phyloP scores from a whole-genome alignment of 2,888 invertebrate species.

The Oscheius sp. region DNA sequence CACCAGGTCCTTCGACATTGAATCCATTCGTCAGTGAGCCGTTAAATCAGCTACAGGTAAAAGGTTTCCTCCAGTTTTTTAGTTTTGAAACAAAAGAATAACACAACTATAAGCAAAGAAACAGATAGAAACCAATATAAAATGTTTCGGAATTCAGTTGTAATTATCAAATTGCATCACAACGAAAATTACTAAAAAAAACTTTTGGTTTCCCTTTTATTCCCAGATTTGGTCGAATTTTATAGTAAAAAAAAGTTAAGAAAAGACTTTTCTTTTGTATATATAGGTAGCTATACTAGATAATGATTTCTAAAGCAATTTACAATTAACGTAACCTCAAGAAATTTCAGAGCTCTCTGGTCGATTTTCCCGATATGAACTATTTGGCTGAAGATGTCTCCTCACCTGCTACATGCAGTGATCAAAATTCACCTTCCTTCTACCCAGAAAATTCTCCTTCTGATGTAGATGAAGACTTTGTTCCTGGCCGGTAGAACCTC shows the following conservation, averaged over 20 bases:
- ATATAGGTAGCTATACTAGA: not conserved
- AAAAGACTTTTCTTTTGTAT: not conserved
- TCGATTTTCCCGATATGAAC: constrained; percentile 14
- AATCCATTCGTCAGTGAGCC: constrained; percentile 16
- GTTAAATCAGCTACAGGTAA: not conserved
- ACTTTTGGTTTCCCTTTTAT: too few species aligned
- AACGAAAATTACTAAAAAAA: too few species aligned
- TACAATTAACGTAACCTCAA: too few species aligned
- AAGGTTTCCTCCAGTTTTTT: not conserved
- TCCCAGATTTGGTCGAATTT: too few species aligned
- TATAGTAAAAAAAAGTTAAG: too few species aligned
- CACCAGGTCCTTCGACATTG: not conserved
- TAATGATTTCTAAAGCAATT: too few species aligned
- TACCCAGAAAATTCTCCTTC: constrained; percentile 42
- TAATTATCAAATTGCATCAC: too few species aligned
- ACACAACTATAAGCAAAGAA: too few species aligned
- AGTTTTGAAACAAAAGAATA: too few species aligned
- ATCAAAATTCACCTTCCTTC: constrained; percentile 48
- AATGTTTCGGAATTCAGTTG: too few species aligned
- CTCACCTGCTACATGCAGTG: constrained; percentile 40
- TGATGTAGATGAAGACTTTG: constrained; percentile 56
- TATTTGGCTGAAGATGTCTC: constrained; percentile 1
- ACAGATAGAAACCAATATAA: too few species aligned
- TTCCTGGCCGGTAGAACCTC: constrained; percentile 37
- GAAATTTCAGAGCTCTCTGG: not conserved